Percentiles rank a stretch among this genome's conserved stretches.
Conservation (phyloP, 1,140 invertebrate species). For the Galleria mellonella region DNA sequence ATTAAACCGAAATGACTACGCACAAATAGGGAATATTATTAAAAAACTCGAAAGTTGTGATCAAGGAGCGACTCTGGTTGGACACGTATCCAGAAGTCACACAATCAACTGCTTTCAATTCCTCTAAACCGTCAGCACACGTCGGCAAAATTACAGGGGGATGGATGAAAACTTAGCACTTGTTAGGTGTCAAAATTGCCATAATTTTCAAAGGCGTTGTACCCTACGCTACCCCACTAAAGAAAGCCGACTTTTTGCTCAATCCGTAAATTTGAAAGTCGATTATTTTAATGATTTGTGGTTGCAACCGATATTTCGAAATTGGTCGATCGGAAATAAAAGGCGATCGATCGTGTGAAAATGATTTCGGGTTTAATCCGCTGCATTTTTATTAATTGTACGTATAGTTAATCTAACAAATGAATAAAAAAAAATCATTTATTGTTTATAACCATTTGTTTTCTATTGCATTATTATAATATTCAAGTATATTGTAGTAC, state of each 20-base stretch:
- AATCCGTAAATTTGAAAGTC: conserved; percentile 48
- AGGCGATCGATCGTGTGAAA: conserved; percentile 61
- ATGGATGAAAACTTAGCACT: conserved; percentile 57
- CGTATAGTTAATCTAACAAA: conserved; percentile 4
- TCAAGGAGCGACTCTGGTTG: conserved; percentile 27
- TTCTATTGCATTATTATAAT: too few species aligned
- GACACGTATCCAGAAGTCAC: conserved; percentile 19
- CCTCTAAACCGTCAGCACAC: conserved; percentile 9
- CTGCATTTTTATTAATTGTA: conserved; percentile 12
- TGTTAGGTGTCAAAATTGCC: conserved; percentile 72
- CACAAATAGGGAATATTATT: conserved; percentile 44
- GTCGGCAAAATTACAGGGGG: conserved; percentile 59
- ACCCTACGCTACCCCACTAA: conserved; percentile 51
- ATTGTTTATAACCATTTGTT: too few species aligned
- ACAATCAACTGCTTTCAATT: conserved; percentile 8
- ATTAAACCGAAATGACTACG: conserved; percentile 60
- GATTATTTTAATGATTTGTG: conserved; percentile 69
- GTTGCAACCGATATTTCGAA: conserved; percentile 61
- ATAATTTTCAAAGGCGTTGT: conserved; percentile 55
- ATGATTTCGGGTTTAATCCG: conserved; percentile 30
- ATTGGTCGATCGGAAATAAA: conserved; percentile 63
- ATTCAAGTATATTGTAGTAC: too few species aligned
- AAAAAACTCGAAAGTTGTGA: conserved; percentile 61
- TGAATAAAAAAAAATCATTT: too few species aligned
- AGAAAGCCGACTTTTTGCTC: conserved; percentile 63